Evolutionary conservation across 2,113 vertebrate genomes (phyloP).

Genomic region (Percina caprodes): DNA sequence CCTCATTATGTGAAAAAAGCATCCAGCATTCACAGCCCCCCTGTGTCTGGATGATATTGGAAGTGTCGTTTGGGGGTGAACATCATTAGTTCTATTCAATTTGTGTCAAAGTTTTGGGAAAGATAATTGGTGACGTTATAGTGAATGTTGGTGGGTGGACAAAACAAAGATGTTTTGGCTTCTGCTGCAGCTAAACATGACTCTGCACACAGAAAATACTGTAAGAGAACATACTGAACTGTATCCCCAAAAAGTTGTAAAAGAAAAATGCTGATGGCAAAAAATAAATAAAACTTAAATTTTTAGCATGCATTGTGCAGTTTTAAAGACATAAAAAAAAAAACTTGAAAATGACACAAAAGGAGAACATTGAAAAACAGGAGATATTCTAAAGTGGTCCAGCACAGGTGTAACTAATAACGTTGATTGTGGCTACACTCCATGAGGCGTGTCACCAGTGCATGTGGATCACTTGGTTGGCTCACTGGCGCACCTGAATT

Average conservation of each 20-base stretch:
- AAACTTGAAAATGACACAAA: not conserved
- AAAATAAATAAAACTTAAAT: not conserved
- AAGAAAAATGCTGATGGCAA: not conserved
- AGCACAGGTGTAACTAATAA: too few species aligned
- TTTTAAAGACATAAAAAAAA: too few species aligned
- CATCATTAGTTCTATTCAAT: conserved; percentile 39
- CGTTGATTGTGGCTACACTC: not conserved
- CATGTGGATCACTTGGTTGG: not conserved
- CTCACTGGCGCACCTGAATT: not conserved
- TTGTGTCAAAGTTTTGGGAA: conserved; percentile 16
- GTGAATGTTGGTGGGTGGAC: not conserved
- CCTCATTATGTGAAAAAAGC: conserved; percentile 48
- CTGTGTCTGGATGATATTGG: conserved; percentile 26
- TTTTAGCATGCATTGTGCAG: not conserved
- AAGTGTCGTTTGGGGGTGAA: conserved; percentile 13
- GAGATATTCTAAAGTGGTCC: not conserved
- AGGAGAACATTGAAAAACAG: not conserved
- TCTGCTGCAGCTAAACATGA: conserved; percentile 12
- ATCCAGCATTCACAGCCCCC: not conserved
- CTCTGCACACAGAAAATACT: not conserved
- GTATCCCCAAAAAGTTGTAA: not conserved
- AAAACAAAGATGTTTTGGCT: conserved; percentile 20
- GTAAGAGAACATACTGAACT: not conserved
- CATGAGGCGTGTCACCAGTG: not conserved
- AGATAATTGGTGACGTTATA: not conserved